Conservation (phyloP, 2,113 vertebrate genomes). For the Melanocharis versteri region DNA sequence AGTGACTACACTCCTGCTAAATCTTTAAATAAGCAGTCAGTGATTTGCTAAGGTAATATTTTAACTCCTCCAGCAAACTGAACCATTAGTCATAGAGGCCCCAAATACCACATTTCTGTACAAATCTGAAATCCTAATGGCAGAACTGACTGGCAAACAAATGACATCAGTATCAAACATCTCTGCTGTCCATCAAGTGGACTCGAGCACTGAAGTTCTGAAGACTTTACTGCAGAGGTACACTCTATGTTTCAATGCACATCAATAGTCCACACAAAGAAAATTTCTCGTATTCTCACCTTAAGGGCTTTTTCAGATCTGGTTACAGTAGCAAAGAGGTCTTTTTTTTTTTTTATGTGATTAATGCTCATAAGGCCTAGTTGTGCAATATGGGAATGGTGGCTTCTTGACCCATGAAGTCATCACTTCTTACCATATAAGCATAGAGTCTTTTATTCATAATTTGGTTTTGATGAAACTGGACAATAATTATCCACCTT, state of each 20-base stretch:
- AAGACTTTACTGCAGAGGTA: neutral
- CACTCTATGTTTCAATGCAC: neutral
- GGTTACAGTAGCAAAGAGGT: neutral
- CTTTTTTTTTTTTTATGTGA: neutral
- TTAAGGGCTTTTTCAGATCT: neutral
- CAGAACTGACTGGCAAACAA: neutral
- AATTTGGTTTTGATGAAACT: neutral
- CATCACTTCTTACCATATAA: neutral
- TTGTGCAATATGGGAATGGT: neutral
- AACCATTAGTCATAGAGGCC: neutral
- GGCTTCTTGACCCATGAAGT: neutral
- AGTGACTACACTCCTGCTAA: neutral
- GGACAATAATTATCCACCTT: neutral
- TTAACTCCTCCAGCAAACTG: neutral
- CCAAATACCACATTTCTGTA: neutral
- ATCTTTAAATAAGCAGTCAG: neutral
- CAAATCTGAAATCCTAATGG: neutral
- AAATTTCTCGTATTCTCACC: neutral
- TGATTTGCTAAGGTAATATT: neutral
- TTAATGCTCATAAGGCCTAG: neutral
- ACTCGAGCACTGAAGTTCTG: neutral
- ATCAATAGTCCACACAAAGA: neutral
- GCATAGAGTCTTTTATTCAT: neutral
- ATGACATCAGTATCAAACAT: neutral
- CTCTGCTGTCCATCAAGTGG: neutral